Percentiles rank a stretch among this genome's conserved stretches.
phyloP scores from a whole-genome alignment of 2,797 vertebrate genomes.

The Hyperoplus immaculatus region DNA sequence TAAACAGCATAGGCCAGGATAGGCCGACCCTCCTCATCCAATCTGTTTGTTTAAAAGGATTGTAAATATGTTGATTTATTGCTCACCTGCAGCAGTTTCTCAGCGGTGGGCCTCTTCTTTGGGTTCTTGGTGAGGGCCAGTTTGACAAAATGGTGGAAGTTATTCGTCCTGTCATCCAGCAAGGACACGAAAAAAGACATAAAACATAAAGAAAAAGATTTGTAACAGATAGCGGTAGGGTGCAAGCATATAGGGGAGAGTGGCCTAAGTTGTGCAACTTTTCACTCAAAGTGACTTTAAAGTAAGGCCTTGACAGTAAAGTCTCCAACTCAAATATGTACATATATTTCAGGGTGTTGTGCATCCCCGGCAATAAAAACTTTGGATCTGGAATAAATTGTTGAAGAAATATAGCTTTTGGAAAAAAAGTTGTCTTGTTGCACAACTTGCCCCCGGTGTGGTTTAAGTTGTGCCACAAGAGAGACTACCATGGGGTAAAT shows the following conservation, averaged over 20 bases:
- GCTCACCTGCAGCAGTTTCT: slow-evolving; percentile 95
- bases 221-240: too few relatives aligned
- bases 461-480: too few relatives aligned
- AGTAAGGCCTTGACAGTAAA: background rate
- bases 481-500: too few relatives aligned
- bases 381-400: too few relatives aligned
- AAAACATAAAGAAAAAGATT: background rate
- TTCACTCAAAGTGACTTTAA: background rate
- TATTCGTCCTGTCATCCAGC: slow-evolving; percentile 90
- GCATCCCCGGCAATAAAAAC: too few relatives aligned
- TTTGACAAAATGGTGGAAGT: slow-evolving; percentile 99
- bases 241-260: too few relatives aligned
- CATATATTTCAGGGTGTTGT: too few relatives aligned
- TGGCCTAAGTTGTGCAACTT: too few relatives aligned
- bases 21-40: background rate
- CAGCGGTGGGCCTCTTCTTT: slow-evolving; percentile 96
- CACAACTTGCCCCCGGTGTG: too few relatives aligned
- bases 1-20: background rate
- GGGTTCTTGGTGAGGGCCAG: slow-evolving; percentile 96
- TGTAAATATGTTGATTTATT: background rate
- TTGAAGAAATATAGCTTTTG: too few relatives aligned
- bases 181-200: background rate
- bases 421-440: too few relatives aligned
- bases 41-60: background rate
- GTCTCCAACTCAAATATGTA: too few relatives aligned